Conservation (phyloP, 2,888 invertebrate genomes). For the Sinotaia quadrata region DNA sequence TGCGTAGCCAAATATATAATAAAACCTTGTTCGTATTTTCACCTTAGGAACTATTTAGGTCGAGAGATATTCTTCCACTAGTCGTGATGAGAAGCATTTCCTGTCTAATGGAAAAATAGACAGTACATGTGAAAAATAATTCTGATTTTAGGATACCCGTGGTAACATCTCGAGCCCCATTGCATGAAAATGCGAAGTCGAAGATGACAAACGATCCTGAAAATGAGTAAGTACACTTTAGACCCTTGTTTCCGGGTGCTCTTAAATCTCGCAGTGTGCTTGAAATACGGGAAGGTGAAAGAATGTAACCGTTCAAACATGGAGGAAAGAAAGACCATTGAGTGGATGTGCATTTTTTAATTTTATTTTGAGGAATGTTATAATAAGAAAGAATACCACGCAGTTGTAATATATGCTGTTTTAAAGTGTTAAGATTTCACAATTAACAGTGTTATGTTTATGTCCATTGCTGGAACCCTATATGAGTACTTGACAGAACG, state of each 20-base stretch:
- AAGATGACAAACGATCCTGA: constrained; percentile 62
- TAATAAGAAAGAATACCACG: constrained; percentile 6
- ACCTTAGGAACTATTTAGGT: constrained; percentile 30
- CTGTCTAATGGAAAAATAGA: constrained; percentile 41
- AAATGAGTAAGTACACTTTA: constrained; percentile 54
- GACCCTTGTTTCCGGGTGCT: constrained; percentile 8
- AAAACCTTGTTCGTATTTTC: no score
- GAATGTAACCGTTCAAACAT: constrained; percentile 38
- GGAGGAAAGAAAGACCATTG: constrained; percentile 36
- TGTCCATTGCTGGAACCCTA: no score
- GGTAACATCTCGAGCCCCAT: constrained; percentile 31
- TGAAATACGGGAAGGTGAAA: constrained; percentile 31
- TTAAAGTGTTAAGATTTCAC: not conserved
- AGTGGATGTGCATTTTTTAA: constrained; percentile 18
- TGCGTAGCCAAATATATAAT: no score
- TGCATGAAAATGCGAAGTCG: constrained; percentile 38
- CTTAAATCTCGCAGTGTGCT: constrained; percentile 15
- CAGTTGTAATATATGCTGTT: not conserved
- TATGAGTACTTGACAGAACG: no score
- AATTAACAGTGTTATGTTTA: not conserved
- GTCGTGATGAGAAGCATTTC: constrained; percentile 43
- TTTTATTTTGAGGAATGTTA: constrained; percentile 17
- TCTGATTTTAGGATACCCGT: constrained; percentile 30
- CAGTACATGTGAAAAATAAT: constrained; percentile 28
- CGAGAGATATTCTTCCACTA: constrained; percentile 32